Percentiles rank a stretch among this genome's conserved stretches.
These are phyloP conservation scores for Thaumetopoea pityocampa DNA, from an alignment of 1,140 invertebrate genomes.

Conservation along the genomic window DNA sequence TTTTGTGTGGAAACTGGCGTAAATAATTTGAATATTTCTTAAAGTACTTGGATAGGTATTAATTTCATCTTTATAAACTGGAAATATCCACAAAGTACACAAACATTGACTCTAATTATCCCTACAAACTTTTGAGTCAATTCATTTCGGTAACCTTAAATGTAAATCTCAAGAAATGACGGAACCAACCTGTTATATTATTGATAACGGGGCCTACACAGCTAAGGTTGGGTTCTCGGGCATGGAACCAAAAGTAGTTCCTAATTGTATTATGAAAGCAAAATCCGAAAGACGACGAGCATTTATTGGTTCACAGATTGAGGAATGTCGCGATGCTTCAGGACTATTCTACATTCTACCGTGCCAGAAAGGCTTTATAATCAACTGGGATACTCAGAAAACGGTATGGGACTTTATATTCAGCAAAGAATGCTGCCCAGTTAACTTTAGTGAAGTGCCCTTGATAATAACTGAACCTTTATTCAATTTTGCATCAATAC, in stretches of 20 bases:
- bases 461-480: conserved; percentile 96
- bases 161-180: conserved; percentile 35
- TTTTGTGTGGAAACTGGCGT: no score
- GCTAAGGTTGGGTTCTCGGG: conserved; percentile 89
- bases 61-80: no score
- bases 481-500: conserved; percentile 94
- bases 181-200: conserved; percentile 77
- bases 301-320: conserved; percentile 87
- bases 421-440: conserved; percentile 90
- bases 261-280: conserved; percentile 98
- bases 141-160: conserved; percentile 38
- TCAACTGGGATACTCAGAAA: conserved; percentile 97
- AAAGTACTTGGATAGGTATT: no score
- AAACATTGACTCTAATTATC: no score
- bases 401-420: conserved; percentile 98
- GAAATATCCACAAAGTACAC: no score
- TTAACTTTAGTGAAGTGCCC: conserved; percentile 85
- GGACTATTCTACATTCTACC: conserved; percentile 95
- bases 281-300: conserved; percentile 95
- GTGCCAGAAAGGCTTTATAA: conserved; percentile 96
- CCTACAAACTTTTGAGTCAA: neutral
- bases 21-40: no score
- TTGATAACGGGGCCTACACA: conserved; percentile 92
- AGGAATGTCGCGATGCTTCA: conserved; percentile 97
- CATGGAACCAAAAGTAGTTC: conserved; percentile 85